phyloP scores from a whole-genome alignment of 1,140 invertebrate species.

The Reticulitermes speratus region DNA sequence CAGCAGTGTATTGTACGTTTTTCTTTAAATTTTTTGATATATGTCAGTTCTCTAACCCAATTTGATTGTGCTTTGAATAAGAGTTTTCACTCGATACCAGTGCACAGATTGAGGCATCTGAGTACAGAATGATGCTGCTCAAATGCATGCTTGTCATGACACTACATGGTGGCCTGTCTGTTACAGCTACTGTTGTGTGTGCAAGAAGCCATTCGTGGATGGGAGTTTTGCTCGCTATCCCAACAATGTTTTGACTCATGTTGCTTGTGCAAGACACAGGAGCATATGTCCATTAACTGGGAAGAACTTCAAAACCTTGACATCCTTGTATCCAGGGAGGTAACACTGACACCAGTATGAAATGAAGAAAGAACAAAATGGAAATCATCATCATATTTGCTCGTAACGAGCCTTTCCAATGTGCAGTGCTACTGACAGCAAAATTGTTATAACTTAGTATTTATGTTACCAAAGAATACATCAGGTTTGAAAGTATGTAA shows the following conservation, averaged over 20 bases:
- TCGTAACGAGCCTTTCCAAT: background rate
- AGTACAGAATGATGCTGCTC: too few relatives aligned
- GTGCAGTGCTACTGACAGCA: background rate
- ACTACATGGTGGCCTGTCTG: background rate
- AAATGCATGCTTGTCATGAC: too few relatives aligned
- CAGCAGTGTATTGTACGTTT: too few relatives aligned
- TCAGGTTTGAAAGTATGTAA: background rate
- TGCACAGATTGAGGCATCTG: too few relatives aligned
- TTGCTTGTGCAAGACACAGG: slow-evolving; percentile 48
- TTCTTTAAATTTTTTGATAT: too few relatives aligned
- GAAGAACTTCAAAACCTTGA: slow-evolving; percentile 25
- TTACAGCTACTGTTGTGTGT: slow-evolving; percentile 52
- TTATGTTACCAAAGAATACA: background rate
- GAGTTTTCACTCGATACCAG: too few relatives aligned
- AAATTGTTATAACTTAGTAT: background rate
- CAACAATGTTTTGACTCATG: slow-evolving; percentile 51
- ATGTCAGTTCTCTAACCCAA: too few relatives aligned
- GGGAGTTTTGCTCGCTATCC: slow-evolving; percentile 51
- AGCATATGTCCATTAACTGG: slow-evolving; percentile 40
- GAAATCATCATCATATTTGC: background rate
- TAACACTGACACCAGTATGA: background rate
- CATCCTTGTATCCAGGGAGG: background rate
- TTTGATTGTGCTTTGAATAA: too few relatives aligned
- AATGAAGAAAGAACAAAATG: background rate
- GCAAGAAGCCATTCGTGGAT: slow-evolving; percentile 48